Percentiles rank a stretch among this genome's conserved stretches.
These are phyloP conservation scores for Oconnorella tubifera DNA, from an alignment of 2,888 invertebrate species.

Conservation along the genomic window DNA sequence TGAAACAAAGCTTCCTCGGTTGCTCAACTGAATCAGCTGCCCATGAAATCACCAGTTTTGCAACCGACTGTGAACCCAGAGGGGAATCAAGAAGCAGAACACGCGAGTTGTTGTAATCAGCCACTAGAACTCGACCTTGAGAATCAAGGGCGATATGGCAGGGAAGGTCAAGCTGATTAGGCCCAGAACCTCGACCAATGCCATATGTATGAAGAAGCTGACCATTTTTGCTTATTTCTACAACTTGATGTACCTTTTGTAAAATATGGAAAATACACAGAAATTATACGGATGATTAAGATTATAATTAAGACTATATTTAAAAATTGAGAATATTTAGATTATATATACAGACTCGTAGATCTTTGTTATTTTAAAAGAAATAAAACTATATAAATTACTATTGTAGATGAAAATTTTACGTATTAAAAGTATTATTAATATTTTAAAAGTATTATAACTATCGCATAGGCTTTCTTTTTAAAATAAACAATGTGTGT, in stretches of 20 bases:
- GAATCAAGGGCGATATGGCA: background rate
- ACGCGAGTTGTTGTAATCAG: background rate
- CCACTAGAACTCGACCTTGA: background rate
- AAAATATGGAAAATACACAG: no score
- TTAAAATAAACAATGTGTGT: no score
- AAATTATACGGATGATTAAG: no score
- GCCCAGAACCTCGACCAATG: background rate
- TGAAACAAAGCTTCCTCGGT: background rate
- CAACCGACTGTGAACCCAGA: background rate
- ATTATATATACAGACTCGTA: no score
- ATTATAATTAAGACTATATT: no score
- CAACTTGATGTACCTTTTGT: background rate
- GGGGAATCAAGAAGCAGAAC: background rate
- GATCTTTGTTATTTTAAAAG: no score
- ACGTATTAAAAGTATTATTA: no score
- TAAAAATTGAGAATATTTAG: no score
- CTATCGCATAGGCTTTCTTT: no score
- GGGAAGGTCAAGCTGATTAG: slow-evolving; percentile 1
- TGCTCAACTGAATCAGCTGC: background rate
- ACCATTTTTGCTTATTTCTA: background rate
- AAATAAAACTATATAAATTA: no score
- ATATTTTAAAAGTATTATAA: no score
- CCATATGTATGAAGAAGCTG: background rate
- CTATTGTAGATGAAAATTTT: no score
- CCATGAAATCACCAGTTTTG: background rate